Percentiles rank a stretch among this genome's conserved stretches.
phyloP scores from a whole-genome alignment of 2,888 invertebrate species.

The Synergus laeviventris region DNA sequence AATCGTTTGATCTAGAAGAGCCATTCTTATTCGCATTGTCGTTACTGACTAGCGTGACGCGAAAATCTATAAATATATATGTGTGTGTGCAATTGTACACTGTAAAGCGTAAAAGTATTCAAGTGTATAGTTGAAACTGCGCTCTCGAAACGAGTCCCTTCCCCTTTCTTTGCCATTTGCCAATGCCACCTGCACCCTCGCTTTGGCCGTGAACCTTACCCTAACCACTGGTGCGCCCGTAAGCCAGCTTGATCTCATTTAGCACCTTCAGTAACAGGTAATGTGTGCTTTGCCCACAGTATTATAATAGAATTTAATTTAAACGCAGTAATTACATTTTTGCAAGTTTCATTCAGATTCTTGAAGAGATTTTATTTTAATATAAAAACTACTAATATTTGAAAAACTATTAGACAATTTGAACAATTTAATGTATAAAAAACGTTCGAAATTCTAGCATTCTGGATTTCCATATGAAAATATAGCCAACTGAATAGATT shows the following conservation, averaged over 20 bases:
- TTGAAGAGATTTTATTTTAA: too few species aligned
- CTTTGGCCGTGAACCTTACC: conserved; percentile 31
- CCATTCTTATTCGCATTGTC: background rate
- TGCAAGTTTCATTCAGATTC: background rate
- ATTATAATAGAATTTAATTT: conserved; percentile 1
- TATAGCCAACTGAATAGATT: too few species aligned
- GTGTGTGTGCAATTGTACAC: background rate
- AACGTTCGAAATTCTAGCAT: too few species aligned
- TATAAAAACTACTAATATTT: too few species aligned
- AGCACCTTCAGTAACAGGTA: conserved; percentile 11
- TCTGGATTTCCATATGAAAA: too few species aligned
- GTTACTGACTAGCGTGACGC: background rate
- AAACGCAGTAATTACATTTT: background rate
- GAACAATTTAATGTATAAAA: too few species aligned
- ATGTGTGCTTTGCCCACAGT: background rate
- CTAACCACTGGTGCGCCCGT: conserved; percentile 30
- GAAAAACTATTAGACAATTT: too few species aligned
- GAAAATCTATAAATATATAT: background rate
- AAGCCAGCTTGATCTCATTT: conserved; percentile 36
- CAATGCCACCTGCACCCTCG: conserved; percentile 37
- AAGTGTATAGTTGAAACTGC: conserved; percentile 6
- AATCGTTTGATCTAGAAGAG: background rate
- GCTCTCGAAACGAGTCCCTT: conserved; percentile 8
- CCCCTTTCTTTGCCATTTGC: conserved; percentile 30
- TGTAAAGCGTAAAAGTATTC: background rate